Percentiles rank a stretch among this genome's conserved stretches.
phyloP scores from a whole-genome alignment of 2,888 invertebrate genomes.

The Agrochola lota region DNA sequence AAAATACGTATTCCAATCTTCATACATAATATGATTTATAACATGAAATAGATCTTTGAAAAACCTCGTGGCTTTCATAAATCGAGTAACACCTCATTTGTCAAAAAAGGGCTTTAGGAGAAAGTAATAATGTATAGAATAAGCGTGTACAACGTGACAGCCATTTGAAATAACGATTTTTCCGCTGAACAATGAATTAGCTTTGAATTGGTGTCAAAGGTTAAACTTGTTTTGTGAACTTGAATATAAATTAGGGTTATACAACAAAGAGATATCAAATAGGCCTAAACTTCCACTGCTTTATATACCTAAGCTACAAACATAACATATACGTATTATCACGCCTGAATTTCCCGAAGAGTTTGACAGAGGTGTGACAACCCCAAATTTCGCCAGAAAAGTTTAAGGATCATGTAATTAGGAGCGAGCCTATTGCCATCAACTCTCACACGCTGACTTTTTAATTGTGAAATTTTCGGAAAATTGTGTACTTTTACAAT shows the following conservation, averaged over 20 bases:
- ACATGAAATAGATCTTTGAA: conserved; percentile 23
- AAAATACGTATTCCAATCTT: conserved; percentile 30
- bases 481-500: no score
- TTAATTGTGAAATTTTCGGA: no score
- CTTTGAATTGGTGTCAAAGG: conserved; percentile 14
- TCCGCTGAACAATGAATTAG: conserved; percentile 5
- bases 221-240: conserved; percentile 20
- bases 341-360: not conserved
- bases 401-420: not conserved
- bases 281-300: not conserved
- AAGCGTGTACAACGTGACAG: conserved; percentile 13
- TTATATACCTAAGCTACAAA: not conserved
- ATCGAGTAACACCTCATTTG: conserved; percentile 49
- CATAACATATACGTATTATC: no score
- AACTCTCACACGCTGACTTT: not conserved
- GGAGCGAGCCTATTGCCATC: not conserved
- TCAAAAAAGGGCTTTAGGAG: conserved; percentile 29
- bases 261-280: no score
- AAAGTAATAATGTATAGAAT: conserved; percentile 44
- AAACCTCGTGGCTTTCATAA: conserved; percentile 12
- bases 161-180: conserved; percentile 26
- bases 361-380: not conserved
- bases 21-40: conserved; percentile 20
- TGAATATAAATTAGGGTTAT: not conserved
- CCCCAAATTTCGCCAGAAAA: not conserved